phyloP scores from a whole-genome alignment of 2,797 vertebrate species.

The Mareca strepera region DNA sequence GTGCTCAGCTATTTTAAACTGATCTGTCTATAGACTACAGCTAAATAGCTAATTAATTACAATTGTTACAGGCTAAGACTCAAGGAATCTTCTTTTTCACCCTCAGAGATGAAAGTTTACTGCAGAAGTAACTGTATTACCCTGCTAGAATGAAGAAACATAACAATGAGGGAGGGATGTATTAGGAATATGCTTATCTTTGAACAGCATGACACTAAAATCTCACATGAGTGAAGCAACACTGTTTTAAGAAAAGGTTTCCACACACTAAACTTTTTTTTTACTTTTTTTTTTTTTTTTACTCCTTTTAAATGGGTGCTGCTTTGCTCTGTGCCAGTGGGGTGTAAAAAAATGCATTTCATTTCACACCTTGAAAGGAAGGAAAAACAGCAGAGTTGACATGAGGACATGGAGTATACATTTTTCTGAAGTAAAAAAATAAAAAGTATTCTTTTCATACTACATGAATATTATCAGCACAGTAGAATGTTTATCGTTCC shows the following conservation, averaged over 20 bases:
- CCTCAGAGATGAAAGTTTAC: background rate
- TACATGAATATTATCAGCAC: background rate
- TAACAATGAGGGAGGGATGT: background rate
- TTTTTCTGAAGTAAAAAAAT: background rate
- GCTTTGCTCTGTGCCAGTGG: background rate
- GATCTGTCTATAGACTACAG: background rate
- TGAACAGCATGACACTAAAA: background rate
- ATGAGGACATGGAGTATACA: background rate
- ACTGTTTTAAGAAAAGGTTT: background rate
- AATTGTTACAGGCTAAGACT: background rate
- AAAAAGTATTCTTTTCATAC: background rate
- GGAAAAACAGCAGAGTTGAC: background rate
- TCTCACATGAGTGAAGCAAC: background rate
- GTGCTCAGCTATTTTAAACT: background rate
- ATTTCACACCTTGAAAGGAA: background rate
- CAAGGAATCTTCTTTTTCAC: background rate
- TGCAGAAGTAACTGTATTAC: background rate
- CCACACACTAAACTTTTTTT: no score
- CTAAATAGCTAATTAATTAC: background rate
- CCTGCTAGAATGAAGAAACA: background rate
- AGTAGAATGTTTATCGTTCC: background rate
- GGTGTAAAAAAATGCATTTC: background rate
- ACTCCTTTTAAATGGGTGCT: background rate
- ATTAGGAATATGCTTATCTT: background rate
- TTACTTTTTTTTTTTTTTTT: no score